These are phyloP conservation scores for Heliconius sara DNA, from an alignment of 2,888 invertebrate species.

Conservation along the genomic window DNA sequence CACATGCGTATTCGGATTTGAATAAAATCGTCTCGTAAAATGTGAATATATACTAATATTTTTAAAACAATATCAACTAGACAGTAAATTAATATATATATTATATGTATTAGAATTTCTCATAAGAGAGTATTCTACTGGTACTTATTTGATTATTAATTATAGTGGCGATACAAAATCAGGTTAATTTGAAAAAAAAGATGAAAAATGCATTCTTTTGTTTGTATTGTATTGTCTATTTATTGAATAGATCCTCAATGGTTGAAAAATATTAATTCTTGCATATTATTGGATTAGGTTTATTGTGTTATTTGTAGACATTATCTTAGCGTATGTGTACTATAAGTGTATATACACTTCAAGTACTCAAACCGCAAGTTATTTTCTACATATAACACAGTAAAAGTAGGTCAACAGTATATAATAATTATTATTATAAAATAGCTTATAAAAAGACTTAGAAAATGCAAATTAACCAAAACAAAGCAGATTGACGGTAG, in stretches of 20 bases:
- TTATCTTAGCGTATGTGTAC: neutral
- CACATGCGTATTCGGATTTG: slow-evolving; percentile 45
- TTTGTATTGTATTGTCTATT: slow-evolving; percentile 17
- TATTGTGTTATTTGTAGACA: neutral
- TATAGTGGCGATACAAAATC: neutral
- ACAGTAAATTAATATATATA: neutral
- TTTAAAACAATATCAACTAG: neutral
- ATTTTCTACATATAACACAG: too few relatives aligned
- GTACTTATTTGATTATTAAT: neutral
- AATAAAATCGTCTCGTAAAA: neutral
- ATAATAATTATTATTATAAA: too few relatives aligned
- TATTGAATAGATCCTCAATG: slow-evolving; percentile 19
- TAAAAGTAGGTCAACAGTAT: too few relatives aligned
- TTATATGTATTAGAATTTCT: neutral
- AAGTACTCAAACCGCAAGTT: too few relatives aligned
- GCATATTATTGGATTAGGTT: neutral
- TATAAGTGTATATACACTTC: neutral
- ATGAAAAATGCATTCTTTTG: slow-evolving; percentile 16
- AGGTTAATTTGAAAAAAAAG: slow-evolving; percentile 18
- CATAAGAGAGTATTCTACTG: neutral
- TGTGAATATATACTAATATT: neutral
- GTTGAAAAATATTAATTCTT: slow-evolving; percentile 2
- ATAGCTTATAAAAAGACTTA: too few relatives aligned
- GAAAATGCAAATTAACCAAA: too few relatives aligned
- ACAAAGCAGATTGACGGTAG: too few relatives aligned